phyloP scores from a whole-genome alignment of 2,113 vertebrate species.

The Pitta sordida region DNA sequence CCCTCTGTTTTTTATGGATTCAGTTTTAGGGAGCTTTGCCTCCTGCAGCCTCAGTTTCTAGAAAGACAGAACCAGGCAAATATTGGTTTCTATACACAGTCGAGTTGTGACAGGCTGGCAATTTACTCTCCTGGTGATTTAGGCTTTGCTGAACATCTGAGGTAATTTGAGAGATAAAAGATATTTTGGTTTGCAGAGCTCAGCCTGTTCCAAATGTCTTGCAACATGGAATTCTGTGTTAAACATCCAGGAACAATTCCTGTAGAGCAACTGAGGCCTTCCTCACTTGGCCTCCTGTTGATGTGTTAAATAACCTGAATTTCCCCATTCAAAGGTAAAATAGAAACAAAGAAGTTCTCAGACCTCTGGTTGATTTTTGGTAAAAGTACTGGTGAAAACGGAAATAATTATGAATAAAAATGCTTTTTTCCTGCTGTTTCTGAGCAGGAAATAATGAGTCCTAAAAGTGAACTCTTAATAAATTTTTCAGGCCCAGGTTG shows the following conservation, averaged over 20 bases:
- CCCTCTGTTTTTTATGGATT: no score
- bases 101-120: background rate
- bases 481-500: background rate
- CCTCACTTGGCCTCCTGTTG: background rate
- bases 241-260: background rate
- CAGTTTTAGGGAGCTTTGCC: background rate
- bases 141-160: background rate
- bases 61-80: background rate
- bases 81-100: fast-evolving
- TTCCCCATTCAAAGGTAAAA: background rate
- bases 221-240: background rate
- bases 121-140: background rate
- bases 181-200: background rate
- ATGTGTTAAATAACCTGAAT: background rate
- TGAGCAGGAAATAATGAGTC: background rate
- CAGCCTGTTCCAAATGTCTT: background rate
- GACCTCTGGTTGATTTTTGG: background rate
- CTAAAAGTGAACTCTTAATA: background rate
- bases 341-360: background rate
- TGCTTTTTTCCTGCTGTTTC: background rate
- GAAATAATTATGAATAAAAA: background rate
- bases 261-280: background rate
- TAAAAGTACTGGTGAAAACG: background rate
- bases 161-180: background rate
- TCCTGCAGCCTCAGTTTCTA: background rate